These are phyloP conservation scores for Perognathus longimembris DNA, from an alignment of 2,113 vertebrate genomes.

Conservation along the genomic window DNA sequence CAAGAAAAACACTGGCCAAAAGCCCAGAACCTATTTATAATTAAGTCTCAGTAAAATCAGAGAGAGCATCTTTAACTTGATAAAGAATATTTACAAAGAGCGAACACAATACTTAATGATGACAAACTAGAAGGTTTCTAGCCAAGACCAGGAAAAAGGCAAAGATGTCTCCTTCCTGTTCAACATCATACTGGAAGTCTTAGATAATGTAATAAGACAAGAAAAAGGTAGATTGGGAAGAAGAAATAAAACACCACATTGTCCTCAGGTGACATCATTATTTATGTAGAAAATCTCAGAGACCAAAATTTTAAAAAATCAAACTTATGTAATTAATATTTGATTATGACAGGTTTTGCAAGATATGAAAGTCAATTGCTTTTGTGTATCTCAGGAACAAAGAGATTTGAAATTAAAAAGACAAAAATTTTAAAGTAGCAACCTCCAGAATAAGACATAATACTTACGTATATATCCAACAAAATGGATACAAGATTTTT, in stretches of 20 bases:
- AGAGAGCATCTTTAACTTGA: not conserved
- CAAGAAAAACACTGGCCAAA: not conserved
- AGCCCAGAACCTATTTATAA: not conserved
- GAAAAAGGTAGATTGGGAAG: not conserved
- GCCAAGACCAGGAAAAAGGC: not conserved
- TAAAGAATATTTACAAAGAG: not conserved
- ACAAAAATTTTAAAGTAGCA: not conserved
- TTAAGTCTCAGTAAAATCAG: not conserved
- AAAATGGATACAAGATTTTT: not conserved
- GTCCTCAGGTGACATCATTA: not conserved
- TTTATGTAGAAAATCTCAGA: not conserved
- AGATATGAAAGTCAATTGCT: not conserved
- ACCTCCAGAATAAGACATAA: not conserved
- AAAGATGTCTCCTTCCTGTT: not conserved
- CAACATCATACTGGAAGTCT: not conserved
- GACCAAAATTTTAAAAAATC: not conserved
- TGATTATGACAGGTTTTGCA: too few species aligned
- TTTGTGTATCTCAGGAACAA: not conserved
- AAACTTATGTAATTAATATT: too few species aligned
- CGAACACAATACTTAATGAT: not conserved
- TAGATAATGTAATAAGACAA: not conserved
- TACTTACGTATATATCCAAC: not conserved
- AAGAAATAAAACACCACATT: not conserved
- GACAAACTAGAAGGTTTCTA: not conserved
- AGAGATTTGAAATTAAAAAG: not conserved